Evolutionary conservation across 2,113 vertebrate genomes (phyloP).

Genomic region (Lophochroa leadbeateri): DNA sequence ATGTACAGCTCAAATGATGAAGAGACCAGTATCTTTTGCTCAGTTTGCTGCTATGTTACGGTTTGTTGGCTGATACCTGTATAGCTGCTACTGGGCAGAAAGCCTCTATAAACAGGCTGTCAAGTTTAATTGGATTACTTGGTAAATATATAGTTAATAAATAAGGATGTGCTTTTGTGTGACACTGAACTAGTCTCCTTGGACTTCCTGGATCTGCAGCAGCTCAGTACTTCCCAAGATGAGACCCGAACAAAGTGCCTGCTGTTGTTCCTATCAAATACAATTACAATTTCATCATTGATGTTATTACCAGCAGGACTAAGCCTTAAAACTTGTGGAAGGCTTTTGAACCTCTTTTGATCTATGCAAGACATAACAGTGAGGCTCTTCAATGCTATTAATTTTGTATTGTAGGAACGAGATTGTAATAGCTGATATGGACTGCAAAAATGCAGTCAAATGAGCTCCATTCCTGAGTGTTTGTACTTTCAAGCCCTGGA

Average conservation of each 20-base stretch:
- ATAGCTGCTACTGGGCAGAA: constrained; percentile 18
- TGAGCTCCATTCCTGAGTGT: neutral
- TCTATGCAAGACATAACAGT: neutral
- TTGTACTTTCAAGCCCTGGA: constrained; percentile 14
- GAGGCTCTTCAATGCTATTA: neutral
- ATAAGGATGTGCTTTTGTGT: neutral
- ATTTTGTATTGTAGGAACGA: fast-evolving
- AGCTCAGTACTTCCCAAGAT: neutral
- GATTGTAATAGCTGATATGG: neutral
- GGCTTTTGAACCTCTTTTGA: constrained; percentile 10
- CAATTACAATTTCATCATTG: neutral
- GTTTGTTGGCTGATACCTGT: neutral
- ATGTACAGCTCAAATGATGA: neutral
- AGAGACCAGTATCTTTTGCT: neutral
- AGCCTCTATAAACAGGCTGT: constrained; percentile 19
- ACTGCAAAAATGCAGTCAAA: neutral
- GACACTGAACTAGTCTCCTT: neutral
- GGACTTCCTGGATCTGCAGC: neutral
- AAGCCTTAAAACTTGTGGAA: neutral
- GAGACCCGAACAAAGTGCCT: neutral
- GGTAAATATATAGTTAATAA: constrained; percentile 39
- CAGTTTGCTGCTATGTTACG: constrained; percentile 5
- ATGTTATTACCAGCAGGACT: neutral
- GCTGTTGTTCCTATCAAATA: neutral
- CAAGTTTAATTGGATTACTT: constrained; percentile 24